Base-by-base conservation (phyloP, 2,888 invertebrate genomes). In the Nymphalis c-album region DNA sequence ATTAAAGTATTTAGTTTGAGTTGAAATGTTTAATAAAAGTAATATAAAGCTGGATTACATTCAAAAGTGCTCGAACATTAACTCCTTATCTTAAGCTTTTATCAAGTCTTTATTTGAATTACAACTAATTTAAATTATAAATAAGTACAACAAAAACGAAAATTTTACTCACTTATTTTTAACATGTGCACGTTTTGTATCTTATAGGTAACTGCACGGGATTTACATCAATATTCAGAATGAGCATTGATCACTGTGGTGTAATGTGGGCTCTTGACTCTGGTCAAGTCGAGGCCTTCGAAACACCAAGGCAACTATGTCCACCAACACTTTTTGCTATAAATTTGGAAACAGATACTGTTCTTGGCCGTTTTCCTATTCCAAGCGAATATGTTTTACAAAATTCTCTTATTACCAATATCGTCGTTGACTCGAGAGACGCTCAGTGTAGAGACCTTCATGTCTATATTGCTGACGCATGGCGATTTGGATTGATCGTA, bases 231-330 rank as follows among this genome's bases (percentile, higher is more conserved):
- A 95, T 96, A 2, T 97, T 96, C 81, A 93, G 97, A n/a, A 93
- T 96, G 79, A 94, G 94, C 77, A 94, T 96, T 0, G 97, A 97
- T 82, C 93, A 94, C 58, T 97, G 97, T 77, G 95, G 95, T 62
- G 93, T 96, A 2, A 92, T 97, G 76, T 97, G 97, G 97, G 93
- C 96, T 0, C 92, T 97, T 35, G 97, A 97, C 83, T 95, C 96
- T 0, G 97, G 97, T 0, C 94, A 95, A 79, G 94, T 95, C 0
- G 94, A 96, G 78, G 93, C 95, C 0, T 94, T 94, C 18, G 93
- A 94, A 74, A 84, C 87, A 0, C 93, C 95, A 0, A 94, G 93
- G 50, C 95, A 95, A 78, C 85, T 95, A 4, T 96, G 96, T 77
- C 95, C 96, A 0, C 96, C 96, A 0, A 94, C 96, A 66, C 91